A percentile compares a stretch with the other conserved stretches of the same genome.
Conservation (phyloP, 1,140 invertebrate species). For the Listronotus oregonensis region DNA sequence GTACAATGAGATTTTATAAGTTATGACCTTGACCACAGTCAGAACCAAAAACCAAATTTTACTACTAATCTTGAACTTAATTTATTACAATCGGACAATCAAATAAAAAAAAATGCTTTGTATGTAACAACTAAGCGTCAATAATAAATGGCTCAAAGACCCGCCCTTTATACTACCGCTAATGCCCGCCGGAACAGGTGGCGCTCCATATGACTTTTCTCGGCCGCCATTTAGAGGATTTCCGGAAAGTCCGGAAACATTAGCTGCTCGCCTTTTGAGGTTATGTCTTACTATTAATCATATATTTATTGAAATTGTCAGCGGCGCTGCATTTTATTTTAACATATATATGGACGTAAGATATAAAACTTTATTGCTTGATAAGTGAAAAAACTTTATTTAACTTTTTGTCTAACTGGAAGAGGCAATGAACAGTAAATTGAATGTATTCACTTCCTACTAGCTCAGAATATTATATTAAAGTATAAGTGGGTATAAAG, state of each 20-base stretch:
- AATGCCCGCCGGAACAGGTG: constrained; percentile 54
- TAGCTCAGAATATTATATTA: too few species aligned
- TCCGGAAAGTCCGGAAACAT: constrained; percentile 54
- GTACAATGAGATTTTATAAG: too few species aligned
- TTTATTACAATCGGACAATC: not conserved
- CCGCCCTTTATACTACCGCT: constrained; percentile 54
- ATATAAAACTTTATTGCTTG: too few species aligned
- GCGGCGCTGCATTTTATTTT: not conserved
- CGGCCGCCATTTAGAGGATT: constrained; percentile 52
- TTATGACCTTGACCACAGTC: too few species aligned
- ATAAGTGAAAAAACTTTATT: too few species aligned
- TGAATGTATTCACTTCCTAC: too few species aligned
- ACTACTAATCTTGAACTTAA: not conserved
- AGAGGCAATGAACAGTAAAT: too few species aligned
- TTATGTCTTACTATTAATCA: constrained; percentile 52
- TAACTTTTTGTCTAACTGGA: too few species aligned
- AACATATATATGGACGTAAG: too few species aligned
- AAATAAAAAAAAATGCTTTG: not conserved
- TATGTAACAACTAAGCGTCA: constrained; percentile 42
- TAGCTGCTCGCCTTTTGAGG: constrained; percentile 50
- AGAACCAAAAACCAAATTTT: too few species aligned
- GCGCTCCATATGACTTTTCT: constrained; percentile 40
- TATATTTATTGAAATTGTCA: constrained; percentile 44
- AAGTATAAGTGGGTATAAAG: too few species aligned
- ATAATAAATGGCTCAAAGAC: constrained; percentile 48